phyloP scores from a whole-genome alignment of 2,797 vertebrate genomes.

The Spondyliosoma cantharus region DNA sequence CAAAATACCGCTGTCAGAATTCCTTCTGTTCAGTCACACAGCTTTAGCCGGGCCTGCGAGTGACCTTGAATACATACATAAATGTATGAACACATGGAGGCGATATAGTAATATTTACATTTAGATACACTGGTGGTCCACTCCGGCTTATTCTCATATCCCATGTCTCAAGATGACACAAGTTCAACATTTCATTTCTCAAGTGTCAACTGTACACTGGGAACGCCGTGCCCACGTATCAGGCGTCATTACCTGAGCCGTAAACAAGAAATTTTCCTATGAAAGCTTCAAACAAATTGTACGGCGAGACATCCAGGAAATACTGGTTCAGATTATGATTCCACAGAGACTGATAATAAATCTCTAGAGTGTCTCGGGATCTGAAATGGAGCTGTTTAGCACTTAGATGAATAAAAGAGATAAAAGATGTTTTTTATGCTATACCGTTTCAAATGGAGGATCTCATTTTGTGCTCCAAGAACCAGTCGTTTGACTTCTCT shows the following conservation, averaged over 20 bases:
- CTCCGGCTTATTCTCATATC: constrained; percentile 35
- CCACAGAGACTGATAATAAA: constrained; percentile 20
- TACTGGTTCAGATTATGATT: constrained; percentile 12
- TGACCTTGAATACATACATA: constrained; percentile 79
- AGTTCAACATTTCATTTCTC: constrained; percentile 54
- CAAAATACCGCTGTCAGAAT: constrained; percentile 74
- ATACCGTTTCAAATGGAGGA: neutral
- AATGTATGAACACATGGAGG: constrained; percentile 77
- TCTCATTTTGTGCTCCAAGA: neutral
- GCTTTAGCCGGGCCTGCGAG: constrained; percentile 44
- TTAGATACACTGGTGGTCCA: constrained; percentile 62
- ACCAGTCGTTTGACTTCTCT: neutral
- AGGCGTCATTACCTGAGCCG: constrained; percentile 27
- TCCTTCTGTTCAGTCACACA: constrained; percentile 67
- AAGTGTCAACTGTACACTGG: constrained; percentile 20
- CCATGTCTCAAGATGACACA: constrained; percentile 40
- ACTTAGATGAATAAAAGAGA: neutral
- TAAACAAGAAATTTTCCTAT: constrained; percentile 34
- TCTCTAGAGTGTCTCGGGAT: neutral
- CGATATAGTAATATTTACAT: constrained; percentile 75
- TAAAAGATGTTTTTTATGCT: neutral
- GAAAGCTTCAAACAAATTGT: constrained; percentile 20
- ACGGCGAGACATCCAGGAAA: constrained; percentile 20
- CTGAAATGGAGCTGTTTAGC: constrained; percentile 31
- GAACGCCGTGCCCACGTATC: neutral